phyloP scores from a whole-genome alignment of 2,797 vertebrate species.

The Cryptoblepharus egeriae region DNA sequence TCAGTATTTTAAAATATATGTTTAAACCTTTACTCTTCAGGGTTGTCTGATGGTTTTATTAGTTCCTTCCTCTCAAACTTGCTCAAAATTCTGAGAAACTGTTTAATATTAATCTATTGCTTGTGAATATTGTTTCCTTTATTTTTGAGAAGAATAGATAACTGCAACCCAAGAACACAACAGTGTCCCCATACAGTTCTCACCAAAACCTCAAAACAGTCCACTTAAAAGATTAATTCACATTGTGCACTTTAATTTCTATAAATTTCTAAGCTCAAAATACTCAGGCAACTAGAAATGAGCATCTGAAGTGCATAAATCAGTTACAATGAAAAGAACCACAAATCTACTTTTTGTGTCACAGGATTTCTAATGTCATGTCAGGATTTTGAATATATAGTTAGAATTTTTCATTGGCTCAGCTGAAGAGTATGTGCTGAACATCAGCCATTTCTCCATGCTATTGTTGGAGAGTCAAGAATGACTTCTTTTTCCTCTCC shows the following conservation, averaged over 20 bases:
- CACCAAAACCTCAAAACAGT: neutral
- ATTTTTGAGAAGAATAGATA: neutral
- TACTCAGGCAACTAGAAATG: neutral
- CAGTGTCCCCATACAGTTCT: neutral
- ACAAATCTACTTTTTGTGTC: neutral
- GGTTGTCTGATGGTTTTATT: neutral
- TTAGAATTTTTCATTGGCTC: neutral
- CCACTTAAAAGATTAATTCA: neutral
- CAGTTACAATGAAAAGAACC: neutral
- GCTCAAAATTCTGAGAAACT: constrained; percentile 22
- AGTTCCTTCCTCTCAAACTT: neutral
- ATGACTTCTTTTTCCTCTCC: too few relatives aligned
- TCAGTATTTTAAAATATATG: neutral
- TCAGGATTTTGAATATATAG: neutral
- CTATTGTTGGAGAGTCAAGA: neutral
- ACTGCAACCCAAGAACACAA: neutral
- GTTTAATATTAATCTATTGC: neutral
- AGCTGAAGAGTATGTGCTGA: neutral
- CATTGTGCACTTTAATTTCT: neutral
- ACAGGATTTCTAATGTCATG: neutral
- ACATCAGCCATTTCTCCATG: neutral
- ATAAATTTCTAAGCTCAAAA: neutral
- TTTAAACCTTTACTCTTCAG: neutral
- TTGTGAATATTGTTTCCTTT: constrained; percentile 28
- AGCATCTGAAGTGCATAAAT: neutral